Evolutionary conservation across 2,888 invertebrate genomes (phyloP).

Genomic region (Bombyx huttoni): DNA sequence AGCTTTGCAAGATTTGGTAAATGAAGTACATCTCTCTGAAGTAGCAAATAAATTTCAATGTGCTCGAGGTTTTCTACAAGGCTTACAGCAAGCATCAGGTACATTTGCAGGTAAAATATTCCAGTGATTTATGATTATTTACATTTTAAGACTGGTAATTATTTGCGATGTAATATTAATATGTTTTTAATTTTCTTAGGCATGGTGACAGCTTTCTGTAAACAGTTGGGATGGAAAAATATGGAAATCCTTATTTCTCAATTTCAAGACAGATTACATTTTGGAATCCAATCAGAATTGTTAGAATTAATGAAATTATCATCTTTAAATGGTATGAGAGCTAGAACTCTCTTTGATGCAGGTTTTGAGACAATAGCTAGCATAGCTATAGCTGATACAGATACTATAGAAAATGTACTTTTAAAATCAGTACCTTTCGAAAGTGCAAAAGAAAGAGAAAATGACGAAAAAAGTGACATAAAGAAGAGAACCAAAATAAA

Average conservation of each 20-base stretch:
- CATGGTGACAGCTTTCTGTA: conserved; percentile 97
- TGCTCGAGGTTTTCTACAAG: conserved; percentile 91
- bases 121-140: background rate
- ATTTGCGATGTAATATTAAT: background rate
- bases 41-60: conserved; percentile 91
- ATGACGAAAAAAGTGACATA: conserved; percentile 77
- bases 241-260: conserved; percentile 91
- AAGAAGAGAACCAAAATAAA: conserved; percentile 78
- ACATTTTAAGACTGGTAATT: background rate
- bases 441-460: conserved; percentile 81
- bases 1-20: conserved; percentile 92
- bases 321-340: conserved; percentile 86
- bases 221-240: conserved; percentile 92
- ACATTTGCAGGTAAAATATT: conserved; percentile 86
- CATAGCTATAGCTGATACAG: conserved; percentile 81
- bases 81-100: conserved; percentile 93
- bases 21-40: conserved; percentile 85
- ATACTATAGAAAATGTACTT: conserved; percentile 82
- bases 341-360: conserved; percentile 85
- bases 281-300: conserved; percentile 93
- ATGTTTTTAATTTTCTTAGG: conserved; percentile 64
- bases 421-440: conserved; percentile 87
- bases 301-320: conserved; percentile 91
- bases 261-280: conserved; percentile 94
- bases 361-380: conserved; percentile 84